Evolutionary conservation across 2,113 vertebrate species (phyloP).

Genomic region (Gopherus evgoodei): DNA sequence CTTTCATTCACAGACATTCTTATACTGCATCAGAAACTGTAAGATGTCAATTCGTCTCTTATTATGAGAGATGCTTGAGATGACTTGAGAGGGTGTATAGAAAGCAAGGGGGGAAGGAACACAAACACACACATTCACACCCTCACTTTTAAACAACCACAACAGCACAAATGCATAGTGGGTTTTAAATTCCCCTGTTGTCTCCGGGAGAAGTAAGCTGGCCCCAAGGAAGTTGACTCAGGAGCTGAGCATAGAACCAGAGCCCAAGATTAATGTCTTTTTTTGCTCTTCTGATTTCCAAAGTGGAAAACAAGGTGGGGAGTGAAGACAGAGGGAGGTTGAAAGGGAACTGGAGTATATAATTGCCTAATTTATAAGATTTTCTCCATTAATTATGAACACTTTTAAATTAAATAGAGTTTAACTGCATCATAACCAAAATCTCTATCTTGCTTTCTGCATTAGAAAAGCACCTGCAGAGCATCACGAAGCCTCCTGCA

Average conservation of each 20-base stretch:
- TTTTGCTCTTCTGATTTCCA: slow-evolving; percentile 61
- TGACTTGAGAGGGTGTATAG: slow-evolving; percentile 20
- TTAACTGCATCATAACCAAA: slow-evolving; percentile 62
- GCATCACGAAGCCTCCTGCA: slow-evolving; percentile 17
- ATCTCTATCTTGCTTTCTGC: not conserved
- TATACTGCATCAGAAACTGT: not conserved
- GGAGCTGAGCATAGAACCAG: slow-evolving; percentile 42
- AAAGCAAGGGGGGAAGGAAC: not conserved
- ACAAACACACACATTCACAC: not conserved
- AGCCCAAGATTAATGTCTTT: slow-evolving; percentile 38
- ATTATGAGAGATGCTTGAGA: slow-evolving; percentile 7
- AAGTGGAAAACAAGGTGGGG: slow-evolving; percentile 65
- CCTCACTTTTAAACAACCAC: slow-evolving; percentile 41
- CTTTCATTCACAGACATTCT: not conserved
- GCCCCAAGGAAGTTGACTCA: slow-evolving; percentile 28
- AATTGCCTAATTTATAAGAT: slow-evolving; percentile 77
- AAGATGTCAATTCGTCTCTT: slow-evolving; percentile 11
- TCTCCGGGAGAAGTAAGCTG: slow-evolving; percentile 52
- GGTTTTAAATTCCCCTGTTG: slow-evolving; percentile 6
- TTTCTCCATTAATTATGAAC: slow-evolving; percentile 75
- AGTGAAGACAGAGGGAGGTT: slow-evolving; percentile 62
- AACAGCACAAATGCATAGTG: not conserved
- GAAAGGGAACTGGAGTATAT: slow-evolving; percentile 70
- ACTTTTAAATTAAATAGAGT: slow-evolving; percentile 73
- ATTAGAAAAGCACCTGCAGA: slow-evolving; percentile 13